Base-by-base conservation (phyloP, 2,113 vertebrate species). In the Epinephelus moara region DNA sequence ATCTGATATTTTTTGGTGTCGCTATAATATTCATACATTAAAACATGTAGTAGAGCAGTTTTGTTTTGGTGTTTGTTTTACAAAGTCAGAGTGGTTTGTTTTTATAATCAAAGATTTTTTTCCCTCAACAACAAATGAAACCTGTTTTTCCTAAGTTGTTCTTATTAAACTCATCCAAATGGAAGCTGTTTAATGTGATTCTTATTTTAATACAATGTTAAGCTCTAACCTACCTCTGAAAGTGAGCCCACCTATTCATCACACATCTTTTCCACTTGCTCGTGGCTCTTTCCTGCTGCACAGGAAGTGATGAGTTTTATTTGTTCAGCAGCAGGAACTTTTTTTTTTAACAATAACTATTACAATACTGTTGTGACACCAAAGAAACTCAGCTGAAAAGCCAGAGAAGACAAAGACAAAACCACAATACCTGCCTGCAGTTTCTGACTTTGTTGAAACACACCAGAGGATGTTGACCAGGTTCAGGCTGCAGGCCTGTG, bases 291-390 rank as follows among this genome's bases (percentile, higher is more conserved):
- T 87, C 85, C 79, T 86, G 75, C 64, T 70, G 25, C 47, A 85
- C 61, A 72, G 86, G 79, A 91, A 86, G 71, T 27, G 49, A 71
- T 11, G 45, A 61, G 68, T 47, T 69, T 3, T 62, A 75, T 89
- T 74, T 81, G 61, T 30, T 78, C 60, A 70, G 45, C 37, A 63
- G 50, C 50, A 53, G 61, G 50, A 57, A 40, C 33, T 68, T 64
- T 52, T 72, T 40, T 72, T 40, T 52, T 49, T 17, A 40, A 27
- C 23, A 60, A 23, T 33, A 72, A 30, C 33, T 69, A 62, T 6
- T 15, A 45, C 27, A 18, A 21, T 19, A 19, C 45, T 60, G 23
- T 3, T 30, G 13, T 23, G 3, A 25, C 9, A 10, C 17, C 45
- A 27, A 10, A 60, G 5, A 55, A 37, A 69, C 67, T 2, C 3